A percentile compares a stretch with the other conserved stretches of the same genome.
Conservation (phyloP, 2,113 vertebrate species). For the Pterophyllum scalare region DNA sequence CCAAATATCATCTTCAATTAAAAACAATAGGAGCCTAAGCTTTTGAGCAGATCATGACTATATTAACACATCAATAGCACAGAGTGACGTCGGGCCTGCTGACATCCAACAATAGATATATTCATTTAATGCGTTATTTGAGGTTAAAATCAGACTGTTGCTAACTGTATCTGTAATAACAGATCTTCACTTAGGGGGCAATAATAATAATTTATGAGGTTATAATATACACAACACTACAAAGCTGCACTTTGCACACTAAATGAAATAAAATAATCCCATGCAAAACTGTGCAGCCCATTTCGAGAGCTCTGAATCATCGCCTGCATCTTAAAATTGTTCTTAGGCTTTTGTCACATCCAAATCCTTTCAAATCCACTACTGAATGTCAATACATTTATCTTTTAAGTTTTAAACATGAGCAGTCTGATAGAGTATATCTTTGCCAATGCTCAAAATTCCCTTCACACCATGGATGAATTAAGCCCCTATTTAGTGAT, state of each 20-base stretch:
- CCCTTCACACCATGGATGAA: background rate
- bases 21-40: conserved; percentile 59
- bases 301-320: background rate
- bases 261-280: background rate
- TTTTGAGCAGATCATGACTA: conserved; percentile 49
- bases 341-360: background rate
- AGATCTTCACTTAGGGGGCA: background rate
- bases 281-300: background rate
- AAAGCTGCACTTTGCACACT: background rate
- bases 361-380: background rate
- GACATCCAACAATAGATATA: conserved; percentile 15
- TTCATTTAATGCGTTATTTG: conserved; percentile 12
- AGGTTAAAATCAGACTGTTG: conserved; percentile 21
- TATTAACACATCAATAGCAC: conserved; percentile 51
- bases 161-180: background rate
- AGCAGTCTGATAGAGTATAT: background rate
- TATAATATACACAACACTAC: background rate
- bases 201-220: background rate
- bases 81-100: conserved; percentile 2
- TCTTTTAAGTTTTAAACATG: background rate
- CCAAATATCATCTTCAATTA: conserved; percentile 59
- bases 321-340: background rate
- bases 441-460: background rate
- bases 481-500: background rate
- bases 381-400: background rate